A percentile compares a stretch with the other conserved stretches of the same genome.
Evolutionary conservation across 2,888 invertebrate genomes (phyloP).

Genomic region (Lycocerus yunnanus): DNA sequence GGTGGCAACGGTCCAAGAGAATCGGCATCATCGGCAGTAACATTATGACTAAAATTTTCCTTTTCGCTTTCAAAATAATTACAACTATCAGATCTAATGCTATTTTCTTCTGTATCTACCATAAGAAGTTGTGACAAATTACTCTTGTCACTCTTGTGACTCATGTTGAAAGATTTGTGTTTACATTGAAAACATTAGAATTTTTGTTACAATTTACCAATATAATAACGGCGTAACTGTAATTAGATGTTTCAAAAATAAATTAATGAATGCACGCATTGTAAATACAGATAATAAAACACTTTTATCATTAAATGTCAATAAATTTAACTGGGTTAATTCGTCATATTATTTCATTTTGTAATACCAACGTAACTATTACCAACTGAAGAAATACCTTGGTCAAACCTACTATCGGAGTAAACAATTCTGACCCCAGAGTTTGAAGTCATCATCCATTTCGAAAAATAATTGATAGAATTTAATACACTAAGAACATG

Average conservation of each 20-base stretch:
- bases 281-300: background rate
- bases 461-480: no score
- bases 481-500: no score
- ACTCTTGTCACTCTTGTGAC: slow-evolving; percentile 54
- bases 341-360: background rate
- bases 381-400: background rate
- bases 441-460: no score
- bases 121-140: slow-evolving; percentile 53
- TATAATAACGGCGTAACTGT: background rate
- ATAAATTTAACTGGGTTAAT: slow-evolving; percentile 4
- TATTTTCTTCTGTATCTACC: slow-evolving; percentile 52
- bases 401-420: no score
- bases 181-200: background rate
- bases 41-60: slow-evolving; percentile 47
- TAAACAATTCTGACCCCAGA: no score
- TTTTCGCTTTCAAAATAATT: slow-evolving; percentile 50
- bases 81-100: slow-evolving; percentile 41
- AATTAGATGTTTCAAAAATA: background rate
- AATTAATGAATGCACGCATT: background rate
- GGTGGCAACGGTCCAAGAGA: slow-evolving; percentile 89
- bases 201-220: background rate
- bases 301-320: background rate
- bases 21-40: slow-evolving; percentile 70
- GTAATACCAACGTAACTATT: background rate
- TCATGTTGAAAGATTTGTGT: slow-evolving; percentile 46